Evolutionary conservation across 2,888 invertebrate genomes (phyloP), one percentile per base, ranked within the genome.

Genomic region (Embidobia sp.): DNA sequence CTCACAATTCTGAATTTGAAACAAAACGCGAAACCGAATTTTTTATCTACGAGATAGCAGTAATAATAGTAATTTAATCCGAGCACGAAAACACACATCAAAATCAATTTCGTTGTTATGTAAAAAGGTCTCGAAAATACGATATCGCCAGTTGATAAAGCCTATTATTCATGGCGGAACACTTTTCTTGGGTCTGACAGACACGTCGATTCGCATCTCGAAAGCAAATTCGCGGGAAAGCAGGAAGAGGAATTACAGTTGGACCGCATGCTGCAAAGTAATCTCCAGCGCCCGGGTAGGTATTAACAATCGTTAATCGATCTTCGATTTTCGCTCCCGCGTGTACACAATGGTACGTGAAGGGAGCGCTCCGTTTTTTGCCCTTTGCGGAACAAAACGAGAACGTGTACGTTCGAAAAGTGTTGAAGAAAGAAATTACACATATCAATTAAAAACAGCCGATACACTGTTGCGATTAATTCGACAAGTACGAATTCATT

Each of bases 151-250:
- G 16, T 33, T 6, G 73, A 55, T 64, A 73, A 55, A 44, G 46
- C 33, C 33, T 57, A 66, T 73, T 64, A 55, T 59, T 66, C 46
- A 74, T 37, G 33, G 26, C 49, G 33, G 27, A 59, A 59, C 26
- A 49, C 42, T 69, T 69, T 69, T 69, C 55, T 48, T 35, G 7
- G 22, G 6, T 10, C 57, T 40, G 67, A 55, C 63, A 64, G 63
- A 7, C 26, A 11, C 26, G 61, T 53, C 46, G 74, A 74, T 74
- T 66, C 46, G 15, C 46, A 74, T 74, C 74, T 59, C 44, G 66
- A 67, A 53, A 67, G 74, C 66, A 42, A 67, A 74, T 57, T 64
- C 57, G 40, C 67, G 64, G 57, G 64, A 64, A 66, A 66, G 59
- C 53, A 59, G 74, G 66, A 74, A 74, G 59, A 27, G 35, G 42